A percentile compares a stretch with the other conserved stretches of the same genome.
Conservation (phyloP, 2,888 invertebrate genomes). For the Lithophane semibrunnea region DNA sequence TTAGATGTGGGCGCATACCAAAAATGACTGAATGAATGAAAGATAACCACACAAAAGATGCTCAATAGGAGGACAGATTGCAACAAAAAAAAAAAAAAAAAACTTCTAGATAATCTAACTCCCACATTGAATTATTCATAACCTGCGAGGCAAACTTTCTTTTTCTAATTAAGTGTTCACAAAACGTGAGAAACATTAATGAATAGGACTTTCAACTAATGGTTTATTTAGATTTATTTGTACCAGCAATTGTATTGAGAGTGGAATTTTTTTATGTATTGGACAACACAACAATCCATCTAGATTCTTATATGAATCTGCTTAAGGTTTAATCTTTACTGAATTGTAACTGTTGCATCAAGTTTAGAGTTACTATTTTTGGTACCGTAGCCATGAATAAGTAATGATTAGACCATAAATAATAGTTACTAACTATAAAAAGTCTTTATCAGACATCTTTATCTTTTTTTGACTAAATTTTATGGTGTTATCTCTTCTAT, state of each 20-base stretch:
- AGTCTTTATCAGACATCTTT: neutral
- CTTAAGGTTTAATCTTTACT: neutral
- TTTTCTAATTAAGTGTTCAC: constrained; percentile 6
- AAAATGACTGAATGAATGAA: too few species aligned
- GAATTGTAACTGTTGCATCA: neutral
- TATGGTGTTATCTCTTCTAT: constrained; percentile 18
- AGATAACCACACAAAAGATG: too few species aligned
- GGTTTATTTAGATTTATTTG: constrained; percentile 13
- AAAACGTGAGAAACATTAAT: constrained; percentile 38
- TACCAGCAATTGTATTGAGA: constrained; percentile 7
- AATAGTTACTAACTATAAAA: neutral
- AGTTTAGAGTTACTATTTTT: neutral
- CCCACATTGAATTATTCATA: constrained; percentile 18
- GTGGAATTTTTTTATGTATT: neutral
- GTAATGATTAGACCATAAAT: neutral
- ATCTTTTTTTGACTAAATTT: neutral
- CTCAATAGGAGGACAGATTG: too few species aligned
- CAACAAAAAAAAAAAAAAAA: neutral
- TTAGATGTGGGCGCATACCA: too few species aligned
- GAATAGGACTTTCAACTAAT: constrained; percentile 28
- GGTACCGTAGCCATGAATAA: fast-evolving
- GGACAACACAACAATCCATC: neutral
- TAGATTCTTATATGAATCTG: neutral
- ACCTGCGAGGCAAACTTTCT: constrained; percentile 21
- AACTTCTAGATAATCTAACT: constrained; percentile 4